Conservation (phyloP, 2,113 vertebrate species). For the Anarrhichthys ocellatus region DNA sequence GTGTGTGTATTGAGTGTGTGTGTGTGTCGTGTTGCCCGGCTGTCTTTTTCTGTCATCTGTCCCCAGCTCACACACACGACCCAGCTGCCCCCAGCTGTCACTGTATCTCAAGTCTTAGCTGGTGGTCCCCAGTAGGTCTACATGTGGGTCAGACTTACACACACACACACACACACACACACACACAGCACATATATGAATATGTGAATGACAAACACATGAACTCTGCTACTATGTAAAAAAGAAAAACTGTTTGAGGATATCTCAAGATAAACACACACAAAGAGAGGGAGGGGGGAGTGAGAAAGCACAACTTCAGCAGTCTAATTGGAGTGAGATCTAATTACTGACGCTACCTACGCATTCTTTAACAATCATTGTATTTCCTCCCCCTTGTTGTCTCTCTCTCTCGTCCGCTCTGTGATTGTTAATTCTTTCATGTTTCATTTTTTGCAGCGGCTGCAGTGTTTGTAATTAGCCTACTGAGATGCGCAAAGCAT, state of each 20-base stretch:
- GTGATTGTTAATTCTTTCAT: constrained; percentile 57
- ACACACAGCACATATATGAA: neutral
- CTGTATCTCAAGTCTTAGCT: constrained; percentile 49
- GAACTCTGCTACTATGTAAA: too few relatives aligned
- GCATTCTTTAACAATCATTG: constrained; percentile 59
- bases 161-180: neutral
- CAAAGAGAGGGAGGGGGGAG: neutral
- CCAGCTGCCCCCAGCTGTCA: constrained; percentile 70
- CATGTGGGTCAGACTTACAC: constrained; percentile 1
- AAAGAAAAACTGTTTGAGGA: neutral
- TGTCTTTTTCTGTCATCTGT: constrained; percentile 62
- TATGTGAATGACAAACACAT: neutral
- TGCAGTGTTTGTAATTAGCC: constrained; percentile 75
- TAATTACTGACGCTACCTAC: constrained; percentile 65
- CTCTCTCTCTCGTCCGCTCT: neutral
- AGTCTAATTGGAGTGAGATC: constrained; percentile 55
- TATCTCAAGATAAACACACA: neutral
- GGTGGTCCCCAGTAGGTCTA: constrained; percentile 61
- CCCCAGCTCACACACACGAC: constrained; percentile 44
- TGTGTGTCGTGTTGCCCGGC: constrained; percentile 45
- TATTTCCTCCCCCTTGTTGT: constrained; percentile 14
- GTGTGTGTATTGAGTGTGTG: constrained; percentile 6
- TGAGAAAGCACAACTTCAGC: constrained; percentile 20
- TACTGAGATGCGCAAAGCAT: constrained; percentile 55
- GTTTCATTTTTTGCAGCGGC: constrained; percentile 56